Evolutionary conservation across 2,113 vertebrate genomes (phyloP).

Genomic region (cattle (Bos taurus)): DNA sequence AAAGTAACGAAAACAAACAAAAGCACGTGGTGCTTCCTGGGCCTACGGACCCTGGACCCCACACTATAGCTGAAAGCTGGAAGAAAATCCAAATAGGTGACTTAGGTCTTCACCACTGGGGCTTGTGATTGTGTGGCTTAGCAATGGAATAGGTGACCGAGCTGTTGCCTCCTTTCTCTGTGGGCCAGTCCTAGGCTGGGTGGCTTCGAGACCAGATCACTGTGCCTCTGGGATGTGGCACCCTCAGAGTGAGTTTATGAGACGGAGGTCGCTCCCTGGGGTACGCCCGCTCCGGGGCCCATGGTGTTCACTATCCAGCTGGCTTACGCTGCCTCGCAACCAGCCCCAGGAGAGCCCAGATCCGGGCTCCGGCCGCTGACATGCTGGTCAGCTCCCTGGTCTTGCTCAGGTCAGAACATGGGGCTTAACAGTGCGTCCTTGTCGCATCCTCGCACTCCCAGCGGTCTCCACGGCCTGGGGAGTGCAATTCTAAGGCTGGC

Average conservation of each 20-base stretch:
- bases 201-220: background rate
- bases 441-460: fast-evolving
- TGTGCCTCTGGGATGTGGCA: background rate
- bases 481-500: background rate
- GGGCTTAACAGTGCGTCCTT: background rate
- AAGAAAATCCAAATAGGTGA: background rate
- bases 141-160: background rate
- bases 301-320: background rate
- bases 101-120: background rate
- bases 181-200: background rate
- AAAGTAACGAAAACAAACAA: background rate
- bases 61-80: background rate
- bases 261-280: background rate
- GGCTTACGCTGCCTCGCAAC: fast-evolving
- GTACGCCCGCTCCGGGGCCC: background rate
- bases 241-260: background rate
- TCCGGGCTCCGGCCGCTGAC: background rate
- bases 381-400: background rate
- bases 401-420: background rate
- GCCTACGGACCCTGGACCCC: background rate
- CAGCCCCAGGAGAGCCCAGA: background rate
- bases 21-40: background rate
- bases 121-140: background rate
- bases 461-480: background rate
- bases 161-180: background rate